phyloP scores from a whole-genome alignment of 2,113 vertebrate species.

The Murina feae region DNA sequence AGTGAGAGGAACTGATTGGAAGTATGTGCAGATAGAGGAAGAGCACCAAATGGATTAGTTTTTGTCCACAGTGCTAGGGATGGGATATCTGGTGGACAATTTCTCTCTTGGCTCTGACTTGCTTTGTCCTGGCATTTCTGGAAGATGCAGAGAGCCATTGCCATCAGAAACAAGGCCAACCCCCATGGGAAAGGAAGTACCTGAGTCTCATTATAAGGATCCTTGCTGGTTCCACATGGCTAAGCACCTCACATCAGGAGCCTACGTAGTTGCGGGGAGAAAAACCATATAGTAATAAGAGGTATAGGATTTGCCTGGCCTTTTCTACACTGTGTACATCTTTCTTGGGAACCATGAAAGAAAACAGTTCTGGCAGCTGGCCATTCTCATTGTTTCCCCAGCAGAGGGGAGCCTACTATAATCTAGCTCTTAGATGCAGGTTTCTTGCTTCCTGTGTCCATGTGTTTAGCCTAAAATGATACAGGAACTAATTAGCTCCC shows the following conservation, averaged over 20 bases:
- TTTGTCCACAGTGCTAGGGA: not conserved
- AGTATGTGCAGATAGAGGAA: not conserved
- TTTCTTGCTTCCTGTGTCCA: not conserved
- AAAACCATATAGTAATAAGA: not conserved
- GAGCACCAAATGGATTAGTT: not conserved
- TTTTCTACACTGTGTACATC: not conserved
- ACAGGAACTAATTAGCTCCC: not conserved
- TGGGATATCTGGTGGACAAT: not conserved
- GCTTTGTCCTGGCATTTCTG: not conserved
- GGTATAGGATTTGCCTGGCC: not conserved
- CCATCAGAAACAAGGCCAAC: not conserved
- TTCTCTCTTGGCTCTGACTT: not conserved
- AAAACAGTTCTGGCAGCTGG: conserved; percentile 3
- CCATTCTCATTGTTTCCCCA: conserved; percentile 4
- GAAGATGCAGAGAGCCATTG: not conserved
- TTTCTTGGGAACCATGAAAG: conserved; percentile 20
- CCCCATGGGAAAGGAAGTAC: not conserved
- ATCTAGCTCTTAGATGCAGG: not conserved
- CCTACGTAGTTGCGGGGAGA: not conserved
- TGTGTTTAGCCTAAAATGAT: not conserved
- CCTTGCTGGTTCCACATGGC: not conserved
- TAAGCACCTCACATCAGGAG: not conserved
- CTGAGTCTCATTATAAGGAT: not conserved
- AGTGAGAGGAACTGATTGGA: not conserved
- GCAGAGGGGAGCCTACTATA: not conserved